Evolutionary conservation across 1,140 invertebrate species (phyloP), one percentile per base, ranked within the genome.

Genomic region (Drosophila nikananu): DNA sequence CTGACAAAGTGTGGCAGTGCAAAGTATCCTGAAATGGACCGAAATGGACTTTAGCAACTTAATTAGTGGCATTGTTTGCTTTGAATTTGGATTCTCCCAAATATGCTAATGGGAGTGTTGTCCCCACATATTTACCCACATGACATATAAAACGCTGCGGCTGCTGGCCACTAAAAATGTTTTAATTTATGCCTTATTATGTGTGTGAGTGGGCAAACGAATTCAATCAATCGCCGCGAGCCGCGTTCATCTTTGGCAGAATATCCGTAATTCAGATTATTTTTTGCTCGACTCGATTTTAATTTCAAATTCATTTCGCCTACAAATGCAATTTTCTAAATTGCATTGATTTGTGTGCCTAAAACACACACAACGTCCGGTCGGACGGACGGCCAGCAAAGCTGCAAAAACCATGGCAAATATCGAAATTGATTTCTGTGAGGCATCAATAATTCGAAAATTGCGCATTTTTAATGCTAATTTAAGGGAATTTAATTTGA

Each of bases 271-370:
- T 59, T 76, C 44, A 52, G n/a, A 12, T 41, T 46, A 44, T 51
- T 75, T 77, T 77, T 63, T 70, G 51, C 52, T 51, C 51, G n/a
- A 39, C 61, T 72, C 21, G 42, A 55, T 86, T 82, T 83, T 71
- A 77, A 89, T 74, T 84, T 71, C 27, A 71, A 83, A 83, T 84
- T 57, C 73, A 81, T 84, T 87, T 89, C 49, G 52, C 35, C 61
- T 41, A 58, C 75, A 89, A 87, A 83, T 87, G 65, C 81, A 81
- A 87, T 89, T 89, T 86, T 68, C 81, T 78, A 87, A 87, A 83
- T 87, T 83, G 83, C 84, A 81, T 83, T 83, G 84, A 89, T 79
- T 79, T 62, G 66, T 78, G 54, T 54, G 23, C 75, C 32, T 44
- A 73, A 59, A 66, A 66, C 42, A 66, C 42, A 66, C 61, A 76